A percentile compares a stretch with the other conserved stretches of the same genome.
phyloP scores from a whole-genome alignment of 2,888 invertebrate genomes.

The Megamerina dolium region DNA sequence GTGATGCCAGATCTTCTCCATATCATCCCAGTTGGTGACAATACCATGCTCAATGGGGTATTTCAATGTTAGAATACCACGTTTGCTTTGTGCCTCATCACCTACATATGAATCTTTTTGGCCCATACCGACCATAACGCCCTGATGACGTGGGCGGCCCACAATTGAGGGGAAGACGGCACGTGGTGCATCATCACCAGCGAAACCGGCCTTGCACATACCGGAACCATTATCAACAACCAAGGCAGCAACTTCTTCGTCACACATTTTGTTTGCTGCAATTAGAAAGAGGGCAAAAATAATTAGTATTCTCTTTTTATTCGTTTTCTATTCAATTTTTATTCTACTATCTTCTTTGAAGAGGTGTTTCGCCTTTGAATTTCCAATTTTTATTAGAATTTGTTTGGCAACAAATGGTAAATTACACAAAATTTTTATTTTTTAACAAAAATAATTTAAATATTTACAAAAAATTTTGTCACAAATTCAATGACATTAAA shows the following conservation, averaged over 20 bases:
- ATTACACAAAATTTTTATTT: too few relatives aligned
- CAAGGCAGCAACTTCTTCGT: constrained; percentile 93
- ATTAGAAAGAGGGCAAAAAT: constrained; percentile 14
- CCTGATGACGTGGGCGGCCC: constrained; percentile 82
- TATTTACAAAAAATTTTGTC: too few relatives aligned
- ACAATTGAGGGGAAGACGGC: constrained; percentile 87
- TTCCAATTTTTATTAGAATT: constrained; percentile 19
- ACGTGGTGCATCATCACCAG: constrained; percentile 83
- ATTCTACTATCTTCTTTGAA: constrained; percentile 5
- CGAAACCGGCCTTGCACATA: constrained; percentile 93
- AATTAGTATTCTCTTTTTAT: neutral
- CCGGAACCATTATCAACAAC: constrained; percentile 89
- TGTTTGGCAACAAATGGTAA: too few relatives aligned
- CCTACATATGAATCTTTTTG: constrained; percentile 86
- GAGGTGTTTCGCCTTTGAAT: constrained; percentile 15
- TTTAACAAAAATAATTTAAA: too few relatives aligned
- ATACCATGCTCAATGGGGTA: constrained; percentile 97
- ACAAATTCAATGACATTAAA: too few relatives aligned
- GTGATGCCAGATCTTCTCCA: constrained; percentile 99
- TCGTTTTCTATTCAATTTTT: neutral
- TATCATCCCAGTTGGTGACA: constrained; percentile 98
- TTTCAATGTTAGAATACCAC: constrained; percentile 88
- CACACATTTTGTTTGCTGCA: constrained; percentile 67
- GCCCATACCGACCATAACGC: constrained; percentile 90
- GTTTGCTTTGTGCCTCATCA: constrained; percentile 79